Percentiles rank a stretch among this genome's conserved stretches.
These are phyloP conservation scores for Merodon equestris DNA, from an alignment of 2,888 invertebrate genomes.

Conservation along the genomic window DNA sequence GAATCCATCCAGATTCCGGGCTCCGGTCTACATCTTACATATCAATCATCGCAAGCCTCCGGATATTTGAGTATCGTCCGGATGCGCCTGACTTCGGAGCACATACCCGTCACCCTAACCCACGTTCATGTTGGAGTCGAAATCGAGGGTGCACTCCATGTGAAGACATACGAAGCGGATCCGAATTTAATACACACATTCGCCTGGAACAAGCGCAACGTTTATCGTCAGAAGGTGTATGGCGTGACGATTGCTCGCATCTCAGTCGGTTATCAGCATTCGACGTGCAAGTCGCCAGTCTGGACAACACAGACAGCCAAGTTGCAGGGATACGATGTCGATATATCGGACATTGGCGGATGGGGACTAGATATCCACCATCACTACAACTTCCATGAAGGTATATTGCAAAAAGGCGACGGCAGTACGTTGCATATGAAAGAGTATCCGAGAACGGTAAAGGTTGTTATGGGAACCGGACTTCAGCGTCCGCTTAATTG, in stretches of 20 bases:
- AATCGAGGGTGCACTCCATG: slow-evolving; percentile 95
- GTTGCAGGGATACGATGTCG: slow-evolving; percentile 96
- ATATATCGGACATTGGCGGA: slow-evolving; percentile 97
- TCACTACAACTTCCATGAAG: slow-evolving; percentile 99
- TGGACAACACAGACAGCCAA: slow-evolving; percentile 98
- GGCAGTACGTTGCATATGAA: slow-evolving; percentile 96
- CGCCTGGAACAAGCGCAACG: slow-evolving; percentile 98
- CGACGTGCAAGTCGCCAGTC: slow-evolving; percentile 90
- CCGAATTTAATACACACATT: slow-evolving; percentile 96
- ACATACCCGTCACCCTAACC: slow-evolving; percentile 88
- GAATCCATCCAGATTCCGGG: slow-evolving; percentile 97
- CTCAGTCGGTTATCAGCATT: slow-evolving; percentile 96
- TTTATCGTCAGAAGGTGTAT: slow-evolving; percentile 97
- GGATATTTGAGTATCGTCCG: slow-evolving; percentile 96
- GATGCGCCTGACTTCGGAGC: slow-evolving; percentile 90
- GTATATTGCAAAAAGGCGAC: slow-evolving; percentile 98
- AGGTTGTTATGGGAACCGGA: slow-evolving; percentile 95
- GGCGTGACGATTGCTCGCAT: slow-evolving; percentile 93
- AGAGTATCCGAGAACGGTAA: slow-evolving; percentile 92
- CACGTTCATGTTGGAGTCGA: slow-evolving; percentile 95
- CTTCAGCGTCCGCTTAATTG: slow-evolving; percentile 91
- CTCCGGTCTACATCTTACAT: slow-evolving; percentile 94
- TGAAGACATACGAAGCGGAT: slow-evolving; percentile 96
- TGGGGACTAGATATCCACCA: slow-evolving; percentile 99
- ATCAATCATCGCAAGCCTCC: slow-evolving; percentile 96